Conservation (phyloP, 2,113 vertebrate species). For the Gulo gulo region DNA sequence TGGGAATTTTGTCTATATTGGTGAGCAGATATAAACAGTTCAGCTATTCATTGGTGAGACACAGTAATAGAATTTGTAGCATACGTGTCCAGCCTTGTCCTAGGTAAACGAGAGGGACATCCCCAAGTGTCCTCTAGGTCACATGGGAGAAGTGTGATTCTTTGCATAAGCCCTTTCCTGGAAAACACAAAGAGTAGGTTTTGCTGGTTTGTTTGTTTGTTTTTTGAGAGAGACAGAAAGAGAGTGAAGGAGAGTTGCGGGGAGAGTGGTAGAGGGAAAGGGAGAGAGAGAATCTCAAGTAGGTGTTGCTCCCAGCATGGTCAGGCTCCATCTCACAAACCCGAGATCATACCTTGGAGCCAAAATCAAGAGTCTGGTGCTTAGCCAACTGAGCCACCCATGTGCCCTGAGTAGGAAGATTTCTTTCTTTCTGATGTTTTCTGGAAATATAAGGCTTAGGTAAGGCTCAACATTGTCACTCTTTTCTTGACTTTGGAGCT, state of each 20-base stretch:
- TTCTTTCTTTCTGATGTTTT: neutral
- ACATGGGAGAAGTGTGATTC: neutral
- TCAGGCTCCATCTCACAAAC: too few species aligned
- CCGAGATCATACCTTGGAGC: neutral
- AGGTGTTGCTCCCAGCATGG: too few species aligned
- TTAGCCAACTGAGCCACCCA: neutral
- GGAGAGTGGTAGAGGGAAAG: too few species aligned
- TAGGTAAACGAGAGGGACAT: too few species aligned
- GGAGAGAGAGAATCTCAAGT: too few species aligned
- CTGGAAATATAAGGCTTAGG: neutral
- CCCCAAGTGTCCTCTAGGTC: neutral
- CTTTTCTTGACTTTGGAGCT: neutral
- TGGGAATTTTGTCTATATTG: neutral
- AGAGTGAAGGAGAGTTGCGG: too few species aligned
- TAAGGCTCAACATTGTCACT: neutral
- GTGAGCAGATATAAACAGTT: neutral
- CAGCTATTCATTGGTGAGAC: neutral
- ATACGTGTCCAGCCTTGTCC: too few species aligned
- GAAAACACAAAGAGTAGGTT: neutral
- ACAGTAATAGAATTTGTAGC: neutral
- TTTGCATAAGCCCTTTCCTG: neutral
- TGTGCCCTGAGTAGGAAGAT: too few species aligned
- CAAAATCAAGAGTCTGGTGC: neutral
- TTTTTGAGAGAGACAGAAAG: too few species aligned
- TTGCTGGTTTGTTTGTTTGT: neutral